Evolutionary conservation across 2,113 vertebrate species (phyloP), one percentile per base, ranked within the genome.

Genomic region (Ictalurus furcatus): DNA sequence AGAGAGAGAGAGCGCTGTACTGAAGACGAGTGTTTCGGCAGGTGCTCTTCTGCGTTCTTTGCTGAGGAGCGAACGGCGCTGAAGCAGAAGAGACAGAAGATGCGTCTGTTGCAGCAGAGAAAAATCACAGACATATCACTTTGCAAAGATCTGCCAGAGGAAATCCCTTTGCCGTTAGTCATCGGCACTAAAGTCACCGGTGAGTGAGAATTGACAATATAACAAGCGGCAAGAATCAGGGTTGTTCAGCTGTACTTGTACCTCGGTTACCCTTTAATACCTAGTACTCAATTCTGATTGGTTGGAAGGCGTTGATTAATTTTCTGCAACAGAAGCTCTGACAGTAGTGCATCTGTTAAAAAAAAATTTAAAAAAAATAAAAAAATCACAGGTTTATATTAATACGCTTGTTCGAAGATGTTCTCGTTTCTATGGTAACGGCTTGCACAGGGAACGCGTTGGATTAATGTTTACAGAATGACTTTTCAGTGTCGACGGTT

Each of bases 171-270:
- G 67, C 98, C 98, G 0, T 95, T 99, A 92, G 98, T 99, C 92
- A 99, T 99, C 92, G 98, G 98, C 94, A 99, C 98, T 88, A 99
- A 99, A 97, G 98, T 99, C 92, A 99, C 98, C 86, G 98, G 98
- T 99, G 92, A 89, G 25, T 48, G 44, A 48, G 44, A 48, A 48
- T 48, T 48, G 5, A 12, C 28, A 65, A 3, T 11, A 30, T 67
- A n/a, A 67, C 28, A n/a, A 67, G 67, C 12, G 30, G 30, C n/a
- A 73, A 73, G 30, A 17, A 30, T 69, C 67, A 30, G 16, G 14
- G 34, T 71, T 0, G 7, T 21, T 74, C 16, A 9, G 3, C 6
- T 7, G 13, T 17, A 34, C n/a, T 30, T 17, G 9, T 9, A 67
- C 63, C 12, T 69, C n/a, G 34, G 71, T 40, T 48, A 21, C 71